Conservation (phyloP, 2,888 invertebrate genomes). For the Perizoma flavofasciatum region DNA sequence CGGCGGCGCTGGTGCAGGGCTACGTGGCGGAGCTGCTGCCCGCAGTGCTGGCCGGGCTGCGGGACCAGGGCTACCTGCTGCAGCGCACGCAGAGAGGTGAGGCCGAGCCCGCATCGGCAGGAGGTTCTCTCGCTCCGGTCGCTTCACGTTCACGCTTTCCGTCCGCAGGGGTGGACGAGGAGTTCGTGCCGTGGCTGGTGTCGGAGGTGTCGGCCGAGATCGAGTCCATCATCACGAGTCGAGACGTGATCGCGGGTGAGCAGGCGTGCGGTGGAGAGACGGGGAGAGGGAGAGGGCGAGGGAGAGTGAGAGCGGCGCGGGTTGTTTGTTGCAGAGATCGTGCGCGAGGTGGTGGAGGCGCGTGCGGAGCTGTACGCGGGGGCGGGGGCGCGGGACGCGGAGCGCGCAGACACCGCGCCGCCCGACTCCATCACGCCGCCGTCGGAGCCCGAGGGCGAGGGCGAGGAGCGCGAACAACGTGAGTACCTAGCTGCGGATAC, state of each 20-base stretch:
- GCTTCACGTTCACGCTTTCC: neutral
- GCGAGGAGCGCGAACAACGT: constrained; percentile 45
- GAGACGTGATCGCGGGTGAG: constrained; percentile 90
- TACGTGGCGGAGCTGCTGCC: constrained; percentile 95
- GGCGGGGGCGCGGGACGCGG: constrained; percentile 59
- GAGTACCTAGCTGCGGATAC: neutral
- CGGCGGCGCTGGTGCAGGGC: constrained; percentile 92
- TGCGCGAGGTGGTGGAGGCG: constrained; percentile 90
- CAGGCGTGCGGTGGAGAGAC: too few species aligned
- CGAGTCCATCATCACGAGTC: constrained; percentile 90
- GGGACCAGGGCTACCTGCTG: constrained; percentile 88
- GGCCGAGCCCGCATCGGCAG: neutral
- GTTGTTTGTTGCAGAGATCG: constrained; percentile 83
- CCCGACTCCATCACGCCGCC: constrained; percentile 25
- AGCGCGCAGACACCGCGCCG: constrained; percentile 34
- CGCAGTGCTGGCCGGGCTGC: constrained; percentile 91
- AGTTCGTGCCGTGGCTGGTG: constrained; percentile 95
- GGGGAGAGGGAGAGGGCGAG: neutral
- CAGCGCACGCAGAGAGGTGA: constrained; percentile 85
- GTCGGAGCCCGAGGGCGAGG: constrained; percentile 45
- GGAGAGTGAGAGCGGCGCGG: neutral
- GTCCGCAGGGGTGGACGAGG: constrained; percentile 87
- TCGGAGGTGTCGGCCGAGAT: constrained; percentile 92
- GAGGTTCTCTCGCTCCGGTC: neutral
- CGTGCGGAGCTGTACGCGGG: constrained; percentile 86